Evolutionary conservation across 2,888 invertebrate genomes (phyloP).

Genomic region (Altica lythri): DNA sequence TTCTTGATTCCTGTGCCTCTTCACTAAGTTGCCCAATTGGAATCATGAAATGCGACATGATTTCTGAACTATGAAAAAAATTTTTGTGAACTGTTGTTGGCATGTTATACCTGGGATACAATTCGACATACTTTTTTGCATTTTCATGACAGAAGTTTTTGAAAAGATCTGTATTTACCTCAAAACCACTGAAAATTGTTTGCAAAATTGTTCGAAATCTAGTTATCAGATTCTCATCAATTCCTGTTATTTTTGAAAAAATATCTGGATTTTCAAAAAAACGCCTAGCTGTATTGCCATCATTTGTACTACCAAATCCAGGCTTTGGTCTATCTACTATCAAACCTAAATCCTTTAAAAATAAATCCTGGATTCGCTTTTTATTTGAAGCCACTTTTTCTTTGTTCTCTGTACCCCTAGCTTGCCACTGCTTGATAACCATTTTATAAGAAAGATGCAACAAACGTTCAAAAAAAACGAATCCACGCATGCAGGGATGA

Average conservation of each 20-base stretch:
- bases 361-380: conserved; percentile 18
- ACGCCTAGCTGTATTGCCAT: conserved; percentile 32
- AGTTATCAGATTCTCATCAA: conserved; percentile 21
- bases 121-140: conserved; percentile 30
- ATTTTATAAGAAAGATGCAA: conserved; percentile 19
- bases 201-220: conserved; percentile 21
- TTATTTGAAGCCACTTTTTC: conserved; percentile 9
- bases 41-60: conserved; percentile 31
- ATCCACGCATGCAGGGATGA: conserved; percentile 25
- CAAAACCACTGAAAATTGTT: conserved; percentile 29
- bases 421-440: conserved; percentile 13
- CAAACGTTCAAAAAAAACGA: conserved; percentile 22
- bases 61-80: conserved; percentile 35
- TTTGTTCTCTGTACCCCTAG: conserved; percentile 5
- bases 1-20: conserved; percentile 38
- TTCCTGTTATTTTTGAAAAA: conserved; percentile 14
- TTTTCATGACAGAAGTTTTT: conserved; percentile 23
- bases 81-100: conserved; percentile 36
- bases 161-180: conserved; percentile 30
- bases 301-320: conserved; percentile 36
- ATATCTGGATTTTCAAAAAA: not conserved
- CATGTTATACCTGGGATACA: conserved; percentile 39
- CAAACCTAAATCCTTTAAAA: conserved; percentile 12
- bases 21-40: conserved; percentile 38
- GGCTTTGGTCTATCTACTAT: conserved; percentile 36